A percentile compares a stretch with the other conserved stretches of the same genome.
Evolutionary conservation across 2,797 vertebrate species (phyloP).

Genomic region (Cetoscarus ocellatus): DNA sequence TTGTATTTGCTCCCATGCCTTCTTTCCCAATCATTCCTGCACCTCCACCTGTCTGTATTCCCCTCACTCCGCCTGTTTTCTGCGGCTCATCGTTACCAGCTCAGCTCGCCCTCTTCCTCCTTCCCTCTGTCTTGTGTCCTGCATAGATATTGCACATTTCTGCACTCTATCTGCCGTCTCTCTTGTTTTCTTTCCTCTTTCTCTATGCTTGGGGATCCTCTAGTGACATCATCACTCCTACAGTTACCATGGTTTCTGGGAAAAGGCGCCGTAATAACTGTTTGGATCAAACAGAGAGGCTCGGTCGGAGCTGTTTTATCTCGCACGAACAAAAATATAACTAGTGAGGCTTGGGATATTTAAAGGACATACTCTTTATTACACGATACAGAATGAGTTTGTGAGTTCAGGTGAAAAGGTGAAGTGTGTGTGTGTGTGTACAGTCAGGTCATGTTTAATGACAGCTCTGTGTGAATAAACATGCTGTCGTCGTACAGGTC

Average conservation of each 20-base stretch:
- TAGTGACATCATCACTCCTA: constrained; percentile 73
- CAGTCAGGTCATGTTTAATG: constrained; percentile 81
- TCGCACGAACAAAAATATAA: constrained; percentile 6
- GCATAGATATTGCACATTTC: constrained; percentile 74
- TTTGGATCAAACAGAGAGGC: constrained; percentile 60
- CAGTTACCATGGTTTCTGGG: constrained; percentile 81
- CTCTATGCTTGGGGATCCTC: constrained; percentile 73
- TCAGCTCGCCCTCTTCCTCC: not conserved
- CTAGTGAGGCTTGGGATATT: constrained; percentile 2
- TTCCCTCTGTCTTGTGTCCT: constrained; percentile 19
- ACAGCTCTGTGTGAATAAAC: constrained; percentile 87
- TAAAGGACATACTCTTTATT: constrained; percentile 66
- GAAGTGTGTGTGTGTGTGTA: constrained; percentile 13
- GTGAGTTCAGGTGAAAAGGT: constrained; percentile 11
- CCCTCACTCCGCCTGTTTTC: constrained; percentile 38
- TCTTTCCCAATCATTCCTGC: constrained; percentile 36
- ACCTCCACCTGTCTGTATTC: constrained; percentile 37
- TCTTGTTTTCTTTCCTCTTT: constrained; percentile 42
- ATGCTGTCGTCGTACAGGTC: constrained; percentile 91
- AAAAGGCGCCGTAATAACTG: constrained; percentile 62
- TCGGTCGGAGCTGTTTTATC: constrained; percentile 21
- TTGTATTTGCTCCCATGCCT: constrained; percentile 53
- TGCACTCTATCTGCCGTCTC: constrained; percentile 38
- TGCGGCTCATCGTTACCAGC: constrained; percentile 42
- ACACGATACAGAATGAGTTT: constrained; percentile 33